phyloP scores from a whole-genome alignment of 1,140 invertebrate genomes.

The Lucilia cuprina region DNA sequence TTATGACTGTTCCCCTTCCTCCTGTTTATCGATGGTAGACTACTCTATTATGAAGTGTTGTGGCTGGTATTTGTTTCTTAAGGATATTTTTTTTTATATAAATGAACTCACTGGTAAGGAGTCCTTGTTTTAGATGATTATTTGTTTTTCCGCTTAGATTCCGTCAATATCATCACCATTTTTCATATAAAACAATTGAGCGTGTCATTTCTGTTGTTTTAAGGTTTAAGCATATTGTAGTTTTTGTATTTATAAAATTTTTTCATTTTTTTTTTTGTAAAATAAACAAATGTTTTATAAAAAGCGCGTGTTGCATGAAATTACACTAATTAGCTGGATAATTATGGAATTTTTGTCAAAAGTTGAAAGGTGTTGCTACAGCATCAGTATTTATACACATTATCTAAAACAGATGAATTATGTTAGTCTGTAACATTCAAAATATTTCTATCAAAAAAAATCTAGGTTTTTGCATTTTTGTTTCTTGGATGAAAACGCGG shows the following conservation, averaged over 20 bases:
- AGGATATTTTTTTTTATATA: not conserved
- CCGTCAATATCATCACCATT: slow-evolving; percentile 5
- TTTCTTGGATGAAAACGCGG: too few relatives aligned
- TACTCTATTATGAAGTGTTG: not conserved
- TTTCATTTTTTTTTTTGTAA: not conserved
- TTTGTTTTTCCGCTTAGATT: slow-evolving; percentile 17
- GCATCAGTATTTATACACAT: too few relatives aligned
- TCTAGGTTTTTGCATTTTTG: too few relatives aligned
- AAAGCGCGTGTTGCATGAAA: slow-evolving; percentile 10
- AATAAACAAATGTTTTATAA: not conserved
- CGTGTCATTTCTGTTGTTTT: slow-evolving; percentile 4
- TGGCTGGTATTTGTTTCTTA: not conserved
- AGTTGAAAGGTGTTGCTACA: too few relatives aligned
- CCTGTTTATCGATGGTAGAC: too few relatives aligned
- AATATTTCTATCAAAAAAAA: too few relatives aligned
- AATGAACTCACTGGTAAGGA: not conserved
- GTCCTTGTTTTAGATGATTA: not conserved
- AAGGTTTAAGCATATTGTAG: not conserved
- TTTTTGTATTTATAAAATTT: not conserved
- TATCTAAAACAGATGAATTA: too few relatives aligned
- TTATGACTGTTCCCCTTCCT: not conserved
- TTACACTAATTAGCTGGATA: not conserved
- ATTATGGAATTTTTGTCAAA: not conserved
- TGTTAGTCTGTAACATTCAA: too few relatives aligned
- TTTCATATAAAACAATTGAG: slow-evolving; percentile 6